Evolutionary conservation across 2,797 vertebrate species (phyloP), one percentile per base, ranked within the genome.

Genomic region (Harpagifer antarcticus): DNA sequence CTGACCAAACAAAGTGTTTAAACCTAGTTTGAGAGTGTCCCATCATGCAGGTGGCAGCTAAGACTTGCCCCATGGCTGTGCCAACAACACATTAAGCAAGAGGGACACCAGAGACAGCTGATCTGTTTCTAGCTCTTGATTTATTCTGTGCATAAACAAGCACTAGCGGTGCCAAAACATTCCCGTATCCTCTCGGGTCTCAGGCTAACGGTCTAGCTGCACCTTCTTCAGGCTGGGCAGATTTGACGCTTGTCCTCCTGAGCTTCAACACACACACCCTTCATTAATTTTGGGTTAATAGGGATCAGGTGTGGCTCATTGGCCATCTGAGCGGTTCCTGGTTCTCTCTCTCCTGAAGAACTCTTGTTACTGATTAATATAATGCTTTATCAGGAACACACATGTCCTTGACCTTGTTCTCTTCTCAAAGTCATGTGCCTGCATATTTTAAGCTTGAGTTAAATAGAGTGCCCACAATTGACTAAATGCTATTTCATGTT

Each of bases 231-330:
- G 49, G 49, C 52, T 3, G 15, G 33, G 54, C n/a, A 52, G 54
- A 69, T 2, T 14, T 31, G 77, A 75, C 33, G 40, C 58, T 17
- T 45, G 58, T 76, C 64, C 64, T 58, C 16, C 1, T 65, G 48
- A 1, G 12, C 40, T 52, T 63, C 47, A 45, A 45, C 43, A 70
- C 50, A 63, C 15, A 23, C 23, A 27, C 61, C 50, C 64, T 52
- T 67, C 52, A 74, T 78, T 80, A 76, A 54, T 53, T 37, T 23
- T 58, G 31, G 63, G 63, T 85, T 85, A 85, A 88, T 60, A 20
- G 60, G 63, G 78, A 78, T 89, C 82, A 85, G 79, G 66, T 79
- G 78, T 44, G 50, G 16, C 55, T 63, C 9, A 5, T n/a, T 71
- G 27, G 64, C 68, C 56, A 60, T 55, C 75, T 62, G 44, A 65